These are phyloP conservation scores for Ciconia nigra DNA, from an alignment of 2,797 vertebrate species.

Conservation along the genomic window DNA sequence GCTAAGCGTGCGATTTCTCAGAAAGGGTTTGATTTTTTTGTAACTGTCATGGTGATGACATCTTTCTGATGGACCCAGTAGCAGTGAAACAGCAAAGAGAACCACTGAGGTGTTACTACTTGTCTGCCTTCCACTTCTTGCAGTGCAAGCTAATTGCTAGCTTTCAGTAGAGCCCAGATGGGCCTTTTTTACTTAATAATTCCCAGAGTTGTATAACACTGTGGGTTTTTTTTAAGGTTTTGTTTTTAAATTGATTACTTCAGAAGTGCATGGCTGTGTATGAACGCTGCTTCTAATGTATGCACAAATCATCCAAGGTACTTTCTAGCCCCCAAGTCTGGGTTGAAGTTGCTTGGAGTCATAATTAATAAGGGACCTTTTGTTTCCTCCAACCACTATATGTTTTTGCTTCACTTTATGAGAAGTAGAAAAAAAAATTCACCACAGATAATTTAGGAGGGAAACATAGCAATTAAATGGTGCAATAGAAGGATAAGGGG, in stretches of 20 bases:
- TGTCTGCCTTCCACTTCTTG: neutral
- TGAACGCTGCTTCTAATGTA: neutral
- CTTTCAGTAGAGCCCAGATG: neutral
- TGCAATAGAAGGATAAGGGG: neutral
- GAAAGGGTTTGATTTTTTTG: neutral
- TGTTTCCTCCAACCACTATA: neutral
- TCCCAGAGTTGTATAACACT: neutral
- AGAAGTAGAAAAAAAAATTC: neutral
- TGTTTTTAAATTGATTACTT: neutral
- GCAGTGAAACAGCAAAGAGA: neutral
- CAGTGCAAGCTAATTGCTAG: neutral
- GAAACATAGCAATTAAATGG: slow-evolving; percentile 23
- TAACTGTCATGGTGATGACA: neutral
- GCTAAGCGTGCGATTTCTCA: neutral
- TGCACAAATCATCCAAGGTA: neutral
- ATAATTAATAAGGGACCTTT: neutral
- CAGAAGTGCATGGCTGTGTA: neutral
- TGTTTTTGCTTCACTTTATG: neutral
- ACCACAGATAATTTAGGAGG: neutral
- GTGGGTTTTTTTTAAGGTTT: neutral
- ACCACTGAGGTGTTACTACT: neutral
- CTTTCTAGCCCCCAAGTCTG: neutral
- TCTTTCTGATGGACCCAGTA: neutral
- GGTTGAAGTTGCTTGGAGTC: neutral
- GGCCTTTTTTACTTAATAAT: neutral